phyloP scores from a whole-genome alignment of 2,888 invertebrate genomes.

The Tetramorium bicarinatum region DNA sequence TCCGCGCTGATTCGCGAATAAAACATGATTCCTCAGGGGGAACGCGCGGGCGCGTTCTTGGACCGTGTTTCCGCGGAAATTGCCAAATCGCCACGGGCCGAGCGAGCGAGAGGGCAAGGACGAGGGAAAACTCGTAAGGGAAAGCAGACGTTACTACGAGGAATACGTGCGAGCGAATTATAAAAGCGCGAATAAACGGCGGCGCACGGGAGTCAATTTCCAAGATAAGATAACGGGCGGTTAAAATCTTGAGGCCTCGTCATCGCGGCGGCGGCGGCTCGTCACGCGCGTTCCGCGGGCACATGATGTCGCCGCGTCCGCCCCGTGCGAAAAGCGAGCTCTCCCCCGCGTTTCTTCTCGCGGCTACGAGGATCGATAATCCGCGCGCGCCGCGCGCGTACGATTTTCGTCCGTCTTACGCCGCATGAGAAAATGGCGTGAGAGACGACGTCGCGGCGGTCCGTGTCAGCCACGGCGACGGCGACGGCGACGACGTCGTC shows the following conservation, averaged over 20 bases:
- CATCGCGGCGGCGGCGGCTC: background rate
- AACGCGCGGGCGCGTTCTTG: constrained; percentile 68
- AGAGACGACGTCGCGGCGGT: background rate
- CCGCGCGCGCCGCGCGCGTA: constrained; percentile 48
- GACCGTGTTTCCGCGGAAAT: constrained; percentile 71
- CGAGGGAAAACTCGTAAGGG: background rate
- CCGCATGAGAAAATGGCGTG: constrained; percentile 52
- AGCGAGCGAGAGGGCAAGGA: background rate
- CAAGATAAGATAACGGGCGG: constrained; percentile 25
- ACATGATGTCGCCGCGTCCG: constrained; percentile 38
- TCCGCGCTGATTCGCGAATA: constrained; percentile 52
- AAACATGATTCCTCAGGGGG: constrained; percentile 60
- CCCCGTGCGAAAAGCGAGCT: constrained; percentile 21
- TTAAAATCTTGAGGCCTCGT: constrained; percentile 6
- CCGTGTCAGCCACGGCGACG: background rate
- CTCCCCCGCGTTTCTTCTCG: constrained; percentile 24
- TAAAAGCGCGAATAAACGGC: too few species aligned
- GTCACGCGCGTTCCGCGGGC: constrained; percentile 46
- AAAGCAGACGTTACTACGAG: too few species aligned
- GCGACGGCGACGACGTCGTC: background rate
- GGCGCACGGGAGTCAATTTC: background rate
- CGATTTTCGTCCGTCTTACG: constrained; percentile 27
- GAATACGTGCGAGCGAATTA: too few species aligned
- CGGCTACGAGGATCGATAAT: constrained; percentile 38
- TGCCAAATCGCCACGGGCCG: constrained; percentile 69